A percentile compares a stretch with the other conserved stretches of the same genome.
phyloP scores from a whole-genome alignment of 2,797 vertebrate species.

The Malacoraja senta region DNA sequence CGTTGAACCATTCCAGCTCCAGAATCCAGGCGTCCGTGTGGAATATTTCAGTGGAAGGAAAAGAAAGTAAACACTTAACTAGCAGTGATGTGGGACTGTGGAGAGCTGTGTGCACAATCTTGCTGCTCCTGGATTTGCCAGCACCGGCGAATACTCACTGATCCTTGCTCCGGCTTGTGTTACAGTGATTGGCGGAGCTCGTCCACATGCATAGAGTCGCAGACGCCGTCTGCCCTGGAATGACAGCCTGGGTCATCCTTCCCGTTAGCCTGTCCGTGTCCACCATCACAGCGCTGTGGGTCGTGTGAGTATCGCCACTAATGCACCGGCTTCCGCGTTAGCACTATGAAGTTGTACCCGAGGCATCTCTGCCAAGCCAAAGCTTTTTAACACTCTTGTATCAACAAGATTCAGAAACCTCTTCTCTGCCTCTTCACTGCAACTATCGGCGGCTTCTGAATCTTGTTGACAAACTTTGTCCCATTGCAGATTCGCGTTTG shows the following conservation, averaged over 20 bases:
- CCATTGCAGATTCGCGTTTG: neutral
- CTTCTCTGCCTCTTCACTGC: neutral
- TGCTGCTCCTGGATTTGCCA: neutral
- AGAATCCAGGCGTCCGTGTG: neutral
- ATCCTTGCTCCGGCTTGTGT: neutral
- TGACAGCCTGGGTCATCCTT: slow-evolving; percentile 75
- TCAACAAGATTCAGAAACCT: too few relatives aligned
- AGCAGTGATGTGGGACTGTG: neutral
- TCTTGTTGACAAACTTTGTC: neutral
- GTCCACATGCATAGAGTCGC: neutral
- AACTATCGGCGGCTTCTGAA: neutral
- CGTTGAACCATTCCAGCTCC: neutral
- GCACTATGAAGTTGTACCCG: neutral
- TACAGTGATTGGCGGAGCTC: neutral
- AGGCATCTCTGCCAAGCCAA: neutral
- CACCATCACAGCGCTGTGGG: slow-evolving; percentile 79
- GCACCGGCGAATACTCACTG: neutral
- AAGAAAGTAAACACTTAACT: neutral
- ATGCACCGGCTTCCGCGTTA: neutral
- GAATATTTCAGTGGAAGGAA: neutral
- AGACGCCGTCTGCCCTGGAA: slow-evolving; percentile 45
- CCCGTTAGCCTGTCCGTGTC: slow-evolving; percentile 72
- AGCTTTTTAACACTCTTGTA: neutral
- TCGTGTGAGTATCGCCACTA: slow-evolving; percentile 65
- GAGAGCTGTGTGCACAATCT: neutral